A percentile compares a stretch with the other conserved stretches of the same genome.
These are phyloP conservation scores for Falco naumanni DNA, from an alignment of 2,797 vertebrate species.

Conservation along the genomic window DNA sequence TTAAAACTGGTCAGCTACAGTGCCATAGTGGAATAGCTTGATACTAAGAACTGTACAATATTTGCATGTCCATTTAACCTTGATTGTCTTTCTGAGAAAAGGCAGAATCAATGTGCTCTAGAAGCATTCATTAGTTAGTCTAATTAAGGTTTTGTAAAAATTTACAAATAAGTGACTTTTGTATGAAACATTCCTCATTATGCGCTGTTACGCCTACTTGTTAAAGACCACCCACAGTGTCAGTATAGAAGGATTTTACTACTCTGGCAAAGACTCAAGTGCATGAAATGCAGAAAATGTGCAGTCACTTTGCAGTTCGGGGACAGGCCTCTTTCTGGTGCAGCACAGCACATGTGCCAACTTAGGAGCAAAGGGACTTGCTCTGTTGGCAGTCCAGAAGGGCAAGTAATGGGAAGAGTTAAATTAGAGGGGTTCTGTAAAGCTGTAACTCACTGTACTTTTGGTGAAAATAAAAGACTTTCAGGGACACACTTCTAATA, in stretches of 20 bases:
- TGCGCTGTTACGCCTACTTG: background rate
- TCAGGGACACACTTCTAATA: background rate
- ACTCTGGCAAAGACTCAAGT: background rate
- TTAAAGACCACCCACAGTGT: background rate
- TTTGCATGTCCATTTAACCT: background rate
- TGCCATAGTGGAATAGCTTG: background rate
- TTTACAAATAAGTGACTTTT: background rate
- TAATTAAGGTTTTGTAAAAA: constrained; percentile 46
- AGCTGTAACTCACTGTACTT: background rate
- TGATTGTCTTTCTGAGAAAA: background rate
- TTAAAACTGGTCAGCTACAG: background rate
- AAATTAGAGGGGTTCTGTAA: background rate
- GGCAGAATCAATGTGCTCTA: background rate
- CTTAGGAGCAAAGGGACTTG: background rate
- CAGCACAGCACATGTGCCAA: background rate
- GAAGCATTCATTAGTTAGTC: constrained; percentile 41
- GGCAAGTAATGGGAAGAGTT: background rate
- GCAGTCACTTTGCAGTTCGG: constrained; percentile 5
- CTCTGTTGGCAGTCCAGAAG: background rate
- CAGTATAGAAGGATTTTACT: constrained; percentile 20
- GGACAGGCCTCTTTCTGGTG: background rate
- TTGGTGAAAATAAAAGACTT: background rate
- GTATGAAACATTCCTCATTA: background rate
- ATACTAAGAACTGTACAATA: background rate
- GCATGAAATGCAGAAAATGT: constrained; percentile 27